Conservation (phyloP, 2,113 vertebrate species). For the Poicephalus meyeri region DNA sequence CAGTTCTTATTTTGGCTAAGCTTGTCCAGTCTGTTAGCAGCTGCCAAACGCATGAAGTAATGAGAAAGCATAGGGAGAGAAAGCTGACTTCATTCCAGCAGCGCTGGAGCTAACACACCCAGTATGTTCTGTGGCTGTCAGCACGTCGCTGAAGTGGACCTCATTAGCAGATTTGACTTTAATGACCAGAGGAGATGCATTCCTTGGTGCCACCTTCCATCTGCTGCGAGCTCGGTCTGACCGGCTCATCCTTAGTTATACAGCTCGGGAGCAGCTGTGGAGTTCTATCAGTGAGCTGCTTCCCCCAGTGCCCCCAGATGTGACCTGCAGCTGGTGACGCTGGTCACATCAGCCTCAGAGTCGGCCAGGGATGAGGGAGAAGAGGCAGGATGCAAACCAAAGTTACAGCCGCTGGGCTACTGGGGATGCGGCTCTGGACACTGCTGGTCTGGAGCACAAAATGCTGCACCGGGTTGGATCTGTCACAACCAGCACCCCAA, state of each 20-base stretch:
- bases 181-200: neutral
- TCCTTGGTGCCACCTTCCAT: neutral
- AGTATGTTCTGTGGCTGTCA: slow-evolving; percentile 11
- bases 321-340: neutral
- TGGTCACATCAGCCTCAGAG: neutral
- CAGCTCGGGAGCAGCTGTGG: neutral
- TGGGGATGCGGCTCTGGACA: neutral
- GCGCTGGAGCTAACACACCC: neutral
- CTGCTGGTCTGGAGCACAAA: neutral
- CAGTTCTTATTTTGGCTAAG: slow-evolving; percentile 29
- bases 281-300: neutral
- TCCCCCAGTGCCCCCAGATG: neutral
- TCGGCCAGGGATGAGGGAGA: neutral
- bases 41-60: slow-evolving; percentile 55
- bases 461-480: neutral
- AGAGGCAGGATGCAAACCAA: neutral
- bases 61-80: neutral
- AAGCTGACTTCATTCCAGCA: slow-evolving; percentile 40
- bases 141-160: neutral
- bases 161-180: neutral
- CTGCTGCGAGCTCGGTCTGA: neutral
- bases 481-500: neutral
- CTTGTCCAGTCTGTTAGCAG: neutral
- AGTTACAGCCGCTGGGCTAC: neutral
- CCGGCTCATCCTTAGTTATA: accelerated